A percentile compares a stretch with the other conserved stretches of the same genome.
phyloP scores from a whole-genome alignment of 1,140 invertebrate genomes.

The Bombus pascuorum region DNA sequence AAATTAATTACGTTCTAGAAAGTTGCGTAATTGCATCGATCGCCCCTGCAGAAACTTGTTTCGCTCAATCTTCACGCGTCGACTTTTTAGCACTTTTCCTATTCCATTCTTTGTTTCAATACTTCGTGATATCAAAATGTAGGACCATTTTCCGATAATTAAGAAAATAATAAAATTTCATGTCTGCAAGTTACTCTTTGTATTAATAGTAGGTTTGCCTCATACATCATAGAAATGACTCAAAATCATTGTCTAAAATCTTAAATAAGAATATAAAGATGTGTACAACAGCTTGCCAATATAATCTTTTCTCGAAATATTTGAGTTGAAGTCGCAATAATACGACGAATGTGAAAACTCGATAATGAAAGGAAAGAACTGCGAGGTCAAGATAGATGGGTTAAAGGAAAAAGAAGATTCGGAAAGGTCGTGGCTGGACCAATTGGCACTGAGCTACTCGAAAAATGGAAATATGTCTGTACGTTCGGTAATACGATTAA shows the following conservation, averaged over 20 bases:
- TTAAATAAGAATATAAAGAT: neutral
- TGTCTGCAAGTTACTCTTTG: too few species aligned
- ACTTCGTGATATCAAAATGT: neutral
- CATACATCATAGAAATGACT: too few species aligned
- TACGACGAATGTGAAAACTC: neutral
- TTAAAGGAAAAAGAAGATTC: neutral
- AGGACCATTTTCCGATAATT: neutral
- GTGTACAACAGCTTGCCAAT: neutral
- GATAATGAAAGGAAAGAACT: neutral
- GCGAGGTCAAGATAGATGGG: neutral
- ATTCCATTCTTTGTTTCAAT: neutral
- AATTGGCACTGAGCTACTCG: constrained; percentile 56
- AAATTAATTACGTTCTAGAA: constrained; percentile 49
- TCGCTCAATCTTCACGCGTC: constrained; percentile 38
- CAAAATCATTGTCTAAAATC: too few species aligned
- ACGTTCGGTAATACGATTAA: constrained; percentile 66
- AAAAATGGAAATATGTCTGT: constrained; percentile 61
- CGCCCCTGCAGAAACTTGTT: constrained; percentile 30
- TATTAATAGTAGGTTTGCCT: too few species aligned
- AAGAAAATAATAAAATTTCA: neutral
- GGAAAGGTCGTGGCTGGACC: constrained; percentile 15
- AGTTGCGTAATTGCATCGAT: constrained; percentile 54
- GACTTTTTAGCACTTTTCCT: constrained; percentile 32
- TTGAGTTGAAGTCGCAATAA: neutral
- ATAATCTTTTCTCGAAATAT: neutral